Evolutionary conservation across 2,888 invertebrate species (phyloP).

Genomic region (Magallana nippona): DNA sequence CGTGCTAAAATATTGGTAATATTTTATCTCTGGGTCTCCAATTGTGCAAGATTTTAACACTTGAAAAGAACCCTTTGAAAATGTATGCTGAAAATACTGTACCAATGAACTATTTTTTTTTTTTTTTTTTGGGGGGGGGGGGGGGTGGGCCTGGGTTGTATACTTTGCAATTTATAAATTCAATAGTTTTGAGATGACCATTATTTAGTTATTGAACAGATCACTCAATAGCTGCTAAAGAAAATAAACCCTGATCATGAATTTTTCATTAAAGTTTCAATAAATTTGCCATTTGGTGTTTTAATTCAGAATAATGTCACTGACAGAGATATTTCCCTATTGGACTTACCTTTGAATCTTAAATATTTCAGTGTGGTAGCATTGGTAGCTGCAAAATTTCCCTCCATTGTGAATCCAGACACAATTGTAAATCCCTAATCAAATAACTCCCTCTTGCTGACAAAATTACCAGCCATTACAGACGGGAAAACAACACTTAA

Average conservation of each 20-base stretch:
- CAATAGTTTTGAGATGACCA: too few species aligned
- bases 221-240: too few species aligned
- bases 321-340: too few species aligned
- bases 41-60: not conserved
- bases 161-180: too few species aligned
- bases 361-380: constrained; percentile 28
- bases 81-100: not conserved
- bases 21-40: not conserved
- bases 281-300: too few species aligned
- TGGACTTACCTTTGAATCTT: constrained; percentile 22
- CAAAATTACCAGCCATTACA: not conserved
- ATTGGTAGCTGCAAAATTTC: constrained; percentile 15
- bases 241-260: too few species aligned
- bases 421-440: not conserved
- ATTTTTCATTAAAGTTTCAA: too few species aligned
- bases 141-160: too few species aligned
- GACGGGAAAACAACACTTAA: too few species aligned
- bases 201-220: too few species aligned
- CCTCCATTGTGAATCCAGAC: not conserved
- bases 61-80: not conserved
- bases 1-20: not conserved
- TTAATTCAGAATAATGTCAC: too few species aligned
- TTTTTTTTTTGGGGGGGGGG: not conserved
- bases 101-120: not conserved
- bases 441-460: not conserved